These are phyloP conservation scores for Fistularia tabacaria DNA, from an alignment of 2,797 vertebrate genomes.

Conservation along the genomic window DNA sequence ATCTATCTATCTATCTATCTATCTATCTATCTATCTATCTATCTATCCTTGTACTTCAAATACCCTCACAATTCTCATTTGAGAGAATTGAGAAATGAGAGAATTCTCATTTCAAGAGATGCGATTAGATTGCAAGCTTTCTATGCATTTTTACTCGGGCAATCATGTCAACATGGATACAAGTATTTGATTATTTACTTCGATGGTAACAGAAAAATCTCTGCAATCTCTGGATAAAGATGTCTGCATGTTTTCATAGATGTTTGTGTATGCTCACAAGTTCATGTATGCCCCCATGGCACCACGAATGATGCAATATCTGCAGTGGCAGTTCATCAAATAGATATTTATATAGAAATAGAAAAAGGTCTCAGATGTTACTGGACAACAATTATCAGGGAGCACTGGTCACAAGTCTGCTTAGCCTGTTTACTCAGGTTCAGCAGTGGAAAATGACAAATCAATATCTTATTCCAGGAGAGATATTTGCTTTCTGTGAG, in stretches of 20 bases:
- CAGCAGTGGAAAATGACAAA: conserved; percentile 60
- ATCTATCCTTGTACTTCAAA: too few species aligned
- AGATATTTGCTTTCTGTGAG: conserved; percentile 62
- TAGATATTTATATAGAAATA: background rate
- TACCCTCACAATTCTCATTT: too few species aligned
- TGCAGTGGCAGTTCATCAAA: background rate
- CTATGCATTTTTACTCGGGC: too few species aligned
- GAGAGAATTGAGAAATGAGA: too few species aligned
- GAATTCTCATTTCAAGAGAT: too few species aligned
- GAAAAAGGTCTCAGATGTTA: conserved; percentile 21
- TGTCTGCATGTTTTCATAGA: too few species aligned
- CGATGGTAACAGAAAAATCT: conserved; percentile 14
- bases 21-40: conserved; percentile 8
- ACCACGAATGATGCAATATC: conserved; percentile 6
- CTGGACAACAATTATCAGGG: conserved; percentile 46
- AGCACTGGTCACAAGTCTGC: conserved; percentile 29
- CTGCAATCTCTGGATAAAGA: conserved; percentile 13
- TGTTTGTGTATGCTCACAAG: background rate
- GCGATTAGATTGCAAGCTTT: too few species aligned
- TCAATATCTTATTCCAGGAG: conserved; percentile 64
- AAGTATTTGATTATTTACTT: conserved; percentile 49
- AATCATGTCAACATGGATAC: conserved; percentile 29
- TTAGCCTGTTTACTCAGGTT: conserved; percentile 47
- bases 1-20: conserved; percentile 1
- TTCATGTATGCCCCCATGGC: too few species aligned